phyloP scores from a whole-genome alignment of 2,888 invertebrate genomes.

The Dynastes tityus region DNA sequence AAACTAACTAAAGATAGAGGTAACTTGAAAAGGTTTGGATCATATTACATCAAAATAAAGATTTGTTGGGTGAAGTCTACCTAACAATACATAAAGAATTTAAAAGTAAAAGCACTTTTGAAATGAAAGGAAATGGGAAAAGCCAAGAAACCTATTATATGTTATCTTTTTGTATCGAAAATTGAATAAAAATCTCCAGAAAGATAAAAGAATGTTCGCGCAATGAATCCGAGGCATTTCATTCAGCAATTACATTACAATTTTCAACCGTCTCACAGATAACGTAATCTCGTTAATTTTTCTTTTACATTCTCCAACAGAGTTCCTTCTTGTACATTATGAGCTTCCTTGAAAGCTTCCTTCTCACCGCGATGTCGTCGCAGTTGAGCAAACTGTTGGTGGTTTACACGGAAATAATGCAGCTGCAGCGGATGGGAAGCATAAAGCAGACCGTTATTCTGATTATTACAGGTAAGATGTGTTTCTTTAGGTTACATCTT shows the following conservation, averaged over 20 bases:
- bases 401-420: conserved; percentile 80
- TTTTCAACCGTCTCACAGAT: neutral
- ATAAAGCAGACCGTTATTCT: conserved; percentile 79
- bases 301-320: conserved; percentile 67
- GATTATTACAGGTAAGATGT: conserved; percentile 73
- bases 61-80: no score
- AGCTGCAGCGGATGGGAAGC: conserved; percentile 72
- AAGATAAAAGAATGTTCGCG: neutral
- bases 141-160: no score
- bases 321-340: conserved; percentile 75
- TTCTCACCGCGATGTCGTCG: conserved; percentile 80
- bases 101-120: no score
- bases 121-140: no score
- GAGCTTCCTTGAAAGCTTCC: conserved; percentile 77
- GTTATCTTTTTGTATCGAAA: no score
- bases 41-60: no score
- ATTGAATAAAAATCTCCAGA: conserved; percentile 4
- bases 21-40: no score
- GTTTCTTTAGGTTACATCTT: neutral
- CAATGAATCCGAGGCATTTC: neutral
- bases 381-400: conserved; percentile 81
- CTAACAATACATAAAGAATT: no score
- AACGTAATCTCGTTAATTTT: conserved; percentile 29
- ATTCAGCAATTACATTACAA: conserved; percentile 15
- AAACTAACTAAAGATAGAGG: no score